Evolutionary conservation across 2,797 vertebrate species (phyloP), one percentile per base, ranked within the genome.

Genomic region (Cyprinella venusta): DNA sequence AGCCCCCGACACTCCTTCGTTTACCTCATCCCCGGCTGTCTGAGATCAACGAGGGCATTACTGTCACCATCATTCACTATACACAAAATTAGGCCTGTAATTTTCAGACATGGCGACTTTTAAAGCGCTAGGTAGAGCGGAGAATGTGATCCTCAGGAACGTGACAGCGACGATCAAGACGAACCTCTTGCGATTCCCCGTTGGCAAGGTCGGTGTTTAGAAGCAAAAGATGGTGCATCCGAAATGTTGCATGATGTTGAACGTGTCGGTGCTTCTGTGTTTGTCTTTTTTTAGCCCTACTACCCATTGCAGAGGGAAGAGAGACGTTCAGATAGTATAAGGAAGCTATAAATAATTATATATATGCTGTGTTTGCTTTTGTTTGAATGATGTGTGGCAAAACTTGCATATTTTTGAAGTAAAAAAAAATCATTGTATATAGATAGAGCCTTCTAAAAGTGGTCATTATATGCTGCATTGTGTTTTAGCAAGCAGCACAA

Each of bases 91-190:
- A 74, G 69, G 68, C 86, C 81, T 56, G 59, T 61, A 65, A 69
- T 80, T 80, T 52, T 4, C 33, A 90, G 94, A 93, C 76, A 95
- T 95, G 94, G 92, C 94, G 89, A 90, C 92, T 64, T 85, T 94
- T 61, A 92, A 89, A 92, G 87, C 91, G 7, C 86, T 94, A 54
- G 91, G 90, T 84, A 91, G 90, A 90, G 86, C 88, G 81, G 92
- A 94, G n/a, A 88, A 84, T 88, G 4, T 92, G 19, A 64, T 94
- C 82, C 84, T 91, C 88, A 92, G 83, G 89, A 90, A 79, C 74
- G 79, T 91, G 36, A 79, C 87, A 63, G 81, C 89, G 84, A 82
- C 85, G 30, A 36, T 80, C 91, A 92, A 89, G 88, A 38, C 87
- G 64, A 88, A 85, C 87, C 72, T 87, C 26, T 77, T 77, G 76